Base-by-base conservation (phyloP, 2,888 invertebrate genomes). In the Coelinius sp. region DNA sequence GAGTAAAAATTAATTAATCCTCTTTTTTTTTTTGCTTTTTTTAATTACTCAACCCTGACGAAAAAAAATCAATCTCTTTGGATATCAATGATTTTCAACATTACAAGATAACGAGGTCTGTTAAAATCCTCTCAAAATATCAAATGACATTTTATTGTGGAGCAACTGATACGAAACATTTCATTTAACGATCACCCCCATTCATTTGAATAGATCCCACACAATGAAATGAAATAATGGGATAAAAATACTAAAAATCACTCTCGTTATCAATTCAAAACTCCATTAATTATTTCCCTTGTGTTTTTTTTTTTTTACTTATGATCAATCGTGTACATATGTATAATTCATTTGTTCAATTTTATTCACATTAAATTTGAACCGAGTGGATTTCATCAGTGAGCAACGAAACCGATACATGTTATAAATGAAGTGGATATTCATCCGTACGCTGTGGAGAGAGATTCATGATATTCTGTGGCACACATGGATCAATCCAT, bases 401-500 rank as follows among this genome's bases (percentile, higher is more conserved):
- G 14, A 20, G 1, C 56, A 56, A 56, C 12, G 59, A 17, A 31
- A 59, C 59, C 31, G 35, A 59, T 59, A 59, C 59, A 31, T 59
- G 49, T 77, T 78, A 77, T 79, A 79, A 75, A 78, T 77, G 78
- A 78, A 79, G 76, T 80, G 78, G 81, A 78, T 80, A 81, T 79
- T 59, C 35, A 59, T 53, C 25, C 22, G 53, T 2, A 12, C 8
- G 25, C n/a, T 3, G 25, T 3, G 25, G 53, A 4, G 53, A 25
- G 25, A 12, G 25, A 10, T 53, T 25, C 25, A 25, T 27, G 78
- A 79, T 81, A 81, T 82, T 80, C 65, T 75, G 78, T 79, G 77
- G 79, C 79, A 73, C 79, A 73, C 78, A 73, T 24, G 81, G 80
- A 83, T 83, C 83, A 82, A 83, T 82, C 83, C 82, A 83, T 83